Evolutionary conservation across 2,797 vertebrate species (phyloP), one percentile per base, ranked within the genome.

Genomic region (Poecilia velifera): DNA sequence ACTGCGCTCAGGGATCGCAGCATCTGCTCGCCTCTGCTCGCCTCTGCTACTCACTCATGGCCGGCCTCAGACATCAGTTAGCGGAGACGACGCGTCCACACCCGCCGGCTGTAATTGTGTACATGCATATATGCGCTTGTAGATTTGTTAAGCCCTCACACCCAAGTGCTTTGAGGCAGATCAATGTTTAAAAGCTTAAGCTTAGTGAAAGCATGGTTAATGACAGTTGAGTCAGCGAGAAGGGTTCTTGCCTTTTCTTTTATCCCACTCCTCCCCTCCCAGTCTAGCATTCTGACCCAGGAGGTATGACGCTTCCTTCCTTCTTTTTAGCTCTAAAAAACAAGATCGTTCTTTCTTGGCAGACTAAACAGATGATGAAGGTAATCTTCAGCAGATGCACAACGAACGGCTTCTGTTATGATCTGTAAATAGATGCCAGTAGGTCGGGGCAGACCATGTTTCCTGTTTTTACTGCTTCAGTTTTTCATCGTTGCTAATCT

Each of bases 141-240:
- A 82, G 70, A 86, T 87, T 83, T 80, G 77, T 81, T 86, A 86
- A 89, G 74, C 80, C 82, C 53, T 76, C 79, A 80, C 82, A 82
- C 77, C 49, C 72, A 71, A 74, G 51, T 12, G 28, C 86, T 90
- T 79, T 80, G 81, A 87, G 72, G 79, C 78, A 81, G 81, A 88
- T 90, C 78, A 22, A 78, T 89, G 86, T 89, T 89, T 90, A 86
- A 90, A 86, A 75, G 83, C 86, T 86, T 91, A 86, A 81, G 70
- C 45, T 25, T 51, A 55, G 53, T 57, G n/a, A 68, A 84, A 83
- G 86, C 84, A 81, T 41, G 47, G 74, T 87, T 91, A 90, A 89
- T 90, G 83, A 84, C 78, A 79, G 85, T 74, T 80, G 73, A 87
- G 77, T 84, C 85, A 75, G 74, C 3, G 34, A 73, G 72, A 76